Evolutionary conservation across 1,140 invertebrate species (phyloP).

Genomic region (Dendrolimus punctatus): DNA sequence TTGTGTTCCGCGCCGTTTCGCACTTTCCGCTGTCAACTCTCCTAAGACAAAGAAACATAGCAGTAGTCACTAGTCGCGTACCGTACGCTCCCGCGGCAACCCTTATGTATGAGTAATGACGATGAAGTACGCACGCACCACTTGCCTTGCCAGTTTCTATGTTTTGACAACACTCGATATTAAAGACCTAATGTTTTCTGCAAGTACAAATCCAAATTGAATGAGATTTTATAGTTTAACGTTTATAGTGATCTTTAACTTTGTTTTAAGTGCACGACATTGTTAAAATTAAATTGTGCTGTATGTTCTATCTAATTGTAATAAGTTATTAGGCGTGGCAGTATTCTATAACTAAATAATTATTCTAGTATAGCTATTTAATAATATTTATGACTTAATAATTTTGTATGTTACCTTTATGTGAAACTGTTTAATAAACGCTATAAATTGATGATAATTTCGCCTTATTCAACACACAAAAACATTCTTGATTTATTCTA

Average conservation of each 20-base stretch:
- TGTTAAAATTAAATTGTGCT: conserved; percentile 67
- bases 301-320: conserved; percentile 67
- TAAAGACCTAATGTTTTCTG: conserved; percentile 59
- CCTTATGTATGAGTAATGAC: conserved; percentile 19
- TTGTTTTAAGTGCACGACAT: conserved; percentile 67
- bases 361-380: conserved; percentile 55
- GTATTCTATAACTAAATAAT: conserved; percentile 57
- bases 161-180: conserved; percentile 64
- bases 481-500: conserved; percentile 15
- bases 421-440: conserved; percentile 68
- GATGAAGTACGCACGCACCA: conserved; percentile 58
- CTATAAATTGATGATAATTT: conserved; percentile 61
- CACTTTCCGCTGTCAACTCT: conserved; percentile 57
- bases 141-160: conserved; percentile 69
- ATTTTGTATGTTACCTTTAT: conserved; percentile 67
- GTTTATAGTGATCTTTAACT: conserved; percentile 63
- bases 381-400: conserved; percentile 54
- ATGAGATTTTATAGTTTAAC: conserved; percentile 69
- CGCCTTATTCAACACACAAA: conserved; percentile 62
- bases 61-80: conserved; percentile 17
- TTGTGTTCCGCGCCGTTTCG: conserved; percentile 19
- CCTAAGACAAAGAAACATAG: conserved; percentile 60
- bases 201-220: conserved; percentile 70
- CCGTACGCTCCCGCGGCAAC: conserved; percentile 16
- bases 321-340: conserved; percentile 64